These are phyloP conservation scores for Lagocephalus sceleratus DNA, from an alignment of 2,797 vertebrate genomes.

Conservation along the genomic window DNA sequence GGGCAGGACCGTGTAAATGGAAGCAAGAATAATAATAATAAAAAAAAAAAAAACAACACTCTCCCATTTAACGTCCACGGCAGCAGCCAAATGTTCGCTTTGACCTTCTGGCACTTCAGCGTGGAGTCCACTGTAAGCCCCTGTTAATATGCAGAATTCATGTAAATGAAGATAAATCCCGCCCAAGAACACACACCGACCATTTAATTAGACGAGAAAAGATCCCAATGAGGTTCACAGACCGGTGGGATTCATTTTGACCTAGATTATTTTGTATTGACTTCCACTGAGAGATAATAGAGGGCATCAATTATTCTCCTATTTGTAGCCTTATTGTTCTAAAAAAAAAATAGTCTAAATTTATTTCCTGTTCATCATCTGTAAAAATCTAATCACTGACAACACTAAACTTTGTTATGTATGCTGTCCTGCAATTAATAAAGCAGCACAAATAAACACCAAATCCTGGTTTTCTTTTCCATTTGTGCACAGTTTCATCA, in stretches of 20 bases:
- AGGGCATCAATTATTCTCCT: constrained; percentile 17
- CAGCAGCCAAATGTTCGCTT: constrained; percentile 13
- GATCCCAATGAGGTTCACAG: constrained; percentile 18
- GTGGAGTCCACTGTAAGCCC: constrained; percentile 17
- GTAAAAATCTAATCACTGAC: constrained; percentile 25
- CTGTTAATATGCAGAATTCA: constrained; percentile 7
- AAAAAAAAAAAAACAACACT: no score
- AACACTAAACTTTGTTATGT: constrained; percentile 20
- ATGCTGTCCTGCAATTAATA: constrained; percentile 48
- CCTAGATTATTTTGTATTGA: constrained; percentile 40
- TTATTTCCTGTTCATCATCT: constrained; percentile 21
- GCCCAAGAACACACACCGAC: no score
- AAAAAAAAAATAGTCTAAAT: constrained; percentile 39
- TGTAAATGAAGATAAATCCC: constrained; percentile 13
- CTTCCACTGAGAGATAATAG: constrained; percentile 30
- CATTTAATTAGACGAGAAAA: constrained; percentile 7
- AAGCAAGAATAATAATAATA: no score
- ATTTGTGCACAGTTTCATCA: neutral
- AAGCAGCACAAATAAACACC: constrained; percentile 29
- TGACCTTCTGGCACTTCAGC: constrained; percentile 13
- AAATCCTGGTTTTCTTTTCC: neutral
- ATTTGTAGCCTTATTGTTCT: constrained; percentile 24
- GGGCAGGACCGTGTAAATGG: constrained; percentile 76
- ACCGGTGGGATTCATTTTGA: constrained; percentile 62
- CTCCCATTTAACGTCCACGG: constrained; percentile 7